Base-by-base conservation (phyloP, 1,140 invertebrate species). In the Armadillidium nasatum region DNA sequence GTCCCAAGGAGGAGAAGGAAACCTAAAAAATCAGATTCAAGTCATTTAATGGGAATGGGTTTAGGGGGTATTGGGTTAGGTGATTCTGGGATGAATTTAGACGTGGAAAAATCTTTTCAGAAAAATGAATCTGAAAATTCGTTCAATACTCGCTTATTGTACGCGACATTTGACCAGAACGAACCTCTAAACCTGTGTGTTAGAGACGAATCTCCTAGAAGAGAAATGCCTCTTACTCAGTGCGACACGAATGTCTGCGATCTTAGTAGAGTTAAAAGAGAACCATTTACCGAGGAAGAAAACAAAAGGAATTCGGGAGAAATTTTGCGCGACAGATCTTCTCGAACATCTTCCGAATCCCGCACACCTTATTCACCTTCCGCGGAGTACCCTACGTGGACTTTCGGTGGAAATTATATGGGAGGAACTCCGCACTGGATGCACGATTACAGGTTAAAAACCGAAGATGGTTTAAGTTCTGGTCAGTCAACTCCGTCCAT, bases 41-140 rank as follows among this genome's bases (percentile, higher is more conserved):
- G 93, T 80, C 93, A 94, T 82, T 85, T 95, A n/a, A 94, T 94
- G 80, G 94, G 94, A 82, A 94, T 94, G 81, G 94, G 94, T 83
- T 94, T 94, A 82, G 93, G 92, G 0, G 94, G 69, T 91, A 0
- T 92, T 93, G n/a, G 74, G n/a, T 88, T 92, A 23, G 91, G 91
- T 19, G 67, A 71, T 9, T 23, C 70, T 19, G 60, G 54, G 13
- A 66, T 60, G 21, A 50, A 66, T 66, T 22, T 50, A 13, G 70
- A 60, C 33, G 43, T 78, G 50, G 74, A 79, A 19, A 72, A 76
- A 54, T 21, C 19, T n/a, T 45, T 71, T 10, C 44, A 54, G 7
- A 45, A 10, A 23, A 15, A 15, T 43, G 9, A 19, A 43, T 46
- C 67, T 74, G 69, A 71, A 73, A 19, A 76, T 71, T 45, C 66